Base-by-base conservation (phyloP, 2,797 vertebrate genomes). In the Tadarida brasiliensis region DNA sequence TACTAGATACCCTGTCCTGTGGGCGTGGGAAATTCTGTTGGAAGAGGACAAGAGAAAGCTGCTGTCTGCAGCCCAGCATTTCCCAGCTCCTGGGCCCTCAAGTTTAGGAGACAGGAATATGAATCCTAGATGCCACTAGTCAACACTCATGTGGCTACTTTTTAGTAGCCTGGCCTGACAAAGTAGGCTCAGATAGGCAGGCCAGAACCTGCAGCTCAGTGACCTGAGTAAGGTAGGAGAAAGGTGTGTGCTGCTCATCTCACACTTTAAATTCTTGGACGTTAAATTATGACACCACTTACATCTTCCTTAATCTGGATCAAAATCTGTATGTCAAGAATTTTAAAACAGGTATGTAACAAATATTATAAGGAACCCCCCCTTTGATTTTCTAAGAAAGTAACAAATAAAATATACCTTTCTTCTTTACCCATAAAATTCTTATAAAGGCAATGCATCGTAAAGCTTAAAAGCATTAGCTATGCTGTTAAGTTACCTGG, bases 1-100 rank as follows among this genome's bases (percentile, higher is more conserved):
- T 76, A n/a, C 54, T 2, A 22, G 33, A 87, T 74, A 26, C 39
- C 61, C 61, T 33, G 63, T 44, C 7, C 1, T 3, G 65, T 86
- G 51, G 57, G 51, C 8, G 35, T 94, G 94, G 88, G 96, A 95
- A 92, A 83, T 51, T 73, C 30, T 73, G 20, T 67, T 76, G 59
- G 63, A 91, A 82, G 73, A 92, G 14, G 57, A 54, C 65, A 49
- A 94, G 59, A 88, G 78, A 68, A 93, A 96, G 82, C 49, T 88
- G 67, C 73, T 83, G 39, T 82, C 68, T 70, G 54, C 57, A 92
- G 61, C 19, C 61, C 16, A 14, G 51, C 0, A 0, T 26, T 90
- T 74, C 86, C 56, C 39, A 44, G 65, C 35, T 94, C 94, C 90
- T n/a, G 88, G 67, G 47, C 76, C 59, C 35, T 85, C 39, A 44